Evolutionary conservation across 1,140 invertebrate species (phyloP).

Genomic region (Apis mellifera): Amel_HAv3.1 CM009934.2:6991501-6992000

Average conservation of each 20-base stretch:
- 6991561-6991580: no score
- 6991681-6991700: not conserved
- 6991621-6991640: conserved; percentile 2
- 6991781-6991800: no score
- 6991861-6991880: not conserved
- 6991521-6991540: no score
- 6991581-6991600: not conserved
- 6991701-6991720: no score
- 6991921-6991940: conserved; percentile 7
- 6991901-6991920: not conserved
- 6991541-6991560: not conserved
- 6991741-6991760: no score
- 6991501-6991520: not conserved
- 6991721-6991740: no score
- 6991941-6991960: not conserved
- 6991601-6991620: not conserved
- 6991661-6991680: not conserved
- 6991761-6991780: no score
- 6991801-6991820: no score
- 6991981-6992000: conserved; percentile 51
- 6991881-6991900: not conserved
- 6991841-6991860: not conserved
- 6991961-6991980: conserved; percentile 34
- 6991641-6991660: not conserved
- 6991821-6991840: no score